Evolutionary conservation across 2,113 vertebrate genomes (phyloP).

Genomic region (Phainopepla nitens): DNA sequence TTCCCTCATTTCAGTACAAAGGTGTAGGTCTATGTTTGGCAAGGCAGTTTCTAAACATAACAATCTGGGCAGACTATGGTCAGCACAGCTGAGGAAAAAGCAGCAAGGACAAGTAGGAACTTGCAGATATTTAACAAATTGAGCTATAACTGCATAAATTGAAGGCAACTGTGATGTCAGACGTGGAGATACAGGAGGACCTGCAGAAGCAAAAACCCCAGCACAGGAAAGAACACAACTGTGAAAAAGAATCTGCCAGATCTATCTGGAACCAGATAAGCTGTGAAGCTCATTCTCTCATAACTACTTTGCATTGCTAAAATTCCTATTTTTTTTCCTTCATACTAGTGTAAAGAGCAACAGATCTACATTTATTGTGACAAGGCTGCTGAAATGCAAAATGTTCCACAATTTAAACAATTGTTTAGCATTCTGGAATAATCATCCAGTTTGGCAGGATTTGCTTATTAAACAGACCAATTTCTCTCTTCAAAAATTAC

Average conservation of each 20-base stretch:
- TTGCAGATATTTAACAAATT: neutral
- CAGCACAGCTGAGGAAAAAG: neutral
- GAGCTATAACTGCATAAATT: neutral
- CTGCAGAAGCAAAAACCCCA: neutral
- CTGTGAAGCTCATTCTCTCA: neutral
- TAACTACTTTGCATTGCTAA: conserved; percentile 25
- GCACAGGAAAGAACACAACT: neutral
- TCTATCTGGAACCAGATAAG: conserved; percentile 39
- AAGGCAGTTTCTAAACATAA: neutral
- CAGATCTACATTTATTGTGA: conserved; percentile 41
- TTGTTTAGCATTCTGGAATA: conserved; percentile 23
- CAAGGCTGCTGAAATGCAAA: conserved; percentile 7
- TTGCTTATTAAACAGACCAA: neutral
- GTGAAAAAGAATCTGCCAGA: neutral
- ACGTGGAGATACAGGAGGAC: neutral
- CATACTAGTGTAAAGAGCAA: conserved; percentile 6
- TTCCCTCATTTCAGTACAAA: neutral
- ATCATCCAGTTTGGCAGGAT: neutral
- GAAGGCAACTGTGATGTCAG: neutral
- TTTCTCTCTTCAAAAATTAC: neutral
- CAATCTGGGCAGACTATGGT: neutral
- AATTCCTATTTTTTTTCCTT: neutral
- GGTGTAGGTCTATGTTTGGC: neutral
- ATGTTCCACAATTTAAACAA: conserved; percentile 18
- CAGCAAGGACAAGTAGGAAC: neutral